Evolutionary conservation across 2,888 invertebrate genomes (phyloP), one percentile per base, ranked within the genome.

Genomic region (Spatulosminthurus flaviceps): DNA sequence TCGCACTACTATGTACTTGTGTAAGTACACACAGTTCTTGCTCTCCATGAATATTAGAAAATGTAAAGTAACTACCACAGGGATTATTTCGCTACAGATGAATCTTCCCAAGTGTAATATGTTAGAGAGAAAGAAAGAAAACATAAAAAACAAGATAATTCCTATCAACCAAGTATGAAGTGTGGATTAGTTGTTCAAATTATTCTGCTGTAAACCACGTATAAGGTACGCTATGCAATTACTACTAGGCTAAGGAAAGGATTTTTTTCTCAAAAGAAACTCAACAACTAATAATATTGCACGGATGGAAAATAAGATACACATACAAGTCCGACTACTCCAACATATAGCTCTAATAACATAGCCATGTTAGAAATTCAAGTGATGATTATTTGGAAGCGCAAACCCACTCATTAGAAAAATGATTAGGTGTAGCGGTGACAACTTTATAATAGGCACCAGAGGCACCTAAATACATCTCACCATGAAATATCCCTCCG

Each of bases 371-470:
- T 72, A 13, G 69, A 43, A 66, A 78, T 69, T 77, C 77, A 81
- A 80, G 75, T 81, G 75, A 79, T 83, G 81, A 81, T 82, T 83
- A 83, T 69, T 81, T 80, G 80, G 79, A 79, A 81, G 81, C 81
- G 71, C 81, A 78, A 81, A 83, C 81, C 81, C 79, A 80, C 81
- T 82, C 81, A 82, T 83, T 82, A 83, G 79, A 26, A 77, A 81
- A 82, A 83, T 81, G 83, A 83, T 81, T 77, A 81, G 81, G 80
- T 82, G 82, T 80, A 78, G 69, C 82, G 81, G 81, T 82, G 83
- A 83, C 83, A 82, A 83, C 83, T 83, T 79, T 82, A 83, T 83
- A 83, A 82, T 83, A 76, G 78, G 72, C 80, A 74, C 81, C 81
- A 70, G 81, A 77, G 80, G 81, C 81, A 73, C 42, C 80, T 80